A percentile compares a stretch with the other conserved stretches of the same genome.
Evolutionary conservation across 37 sponge, comb jelly and placozoan genomes (phyloP).

Genomic region (Chondrosia reniformis): DNA sequence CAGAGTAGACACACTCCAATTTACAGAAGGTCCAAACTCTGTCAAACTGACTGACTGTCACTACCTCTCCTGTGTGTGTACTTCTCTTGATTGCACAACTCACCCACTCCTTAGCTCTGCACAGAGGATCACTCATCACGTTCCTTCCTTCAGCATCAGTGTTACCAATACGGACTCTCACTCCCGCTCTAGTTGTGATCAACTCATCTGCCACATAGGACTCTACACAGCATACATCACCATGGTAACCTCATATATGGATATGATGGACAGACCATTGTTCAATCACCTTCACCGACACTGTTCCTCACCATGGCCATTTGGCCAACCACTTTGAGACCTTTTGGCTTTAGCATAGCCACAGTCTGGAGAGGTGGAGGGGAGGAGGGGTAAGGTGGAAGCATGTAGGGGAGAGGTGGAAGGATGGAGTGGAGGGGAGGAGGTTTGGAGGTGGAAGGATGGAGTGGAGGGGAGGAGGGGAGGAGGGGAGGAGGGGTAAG

Average conservation of each 20-base stretch:
- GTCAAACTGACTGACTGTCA: no score
- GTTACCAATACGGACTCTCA: slow-evolving; percentile 43
- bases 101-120: slow-evolving; percentile 47
- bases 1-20: no score
- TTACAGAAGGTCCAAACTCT: no score
- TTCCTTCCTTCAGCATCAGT: slow-evolving; percentile 59
- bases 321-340: slow-evolving; percentile 28
- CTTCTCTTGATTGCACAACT: no score
- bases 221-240: slow-evolving; percentile 19
- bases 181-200: slow-evolving; percentile 47
- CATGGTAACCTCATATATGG: neutral
- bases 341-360: slow-evolving; percentile 31
- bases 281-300: slow-evolving; percentile 35
- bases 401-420: no score
- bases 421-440: neutral
- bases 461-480: neutral
- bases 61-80: no score
- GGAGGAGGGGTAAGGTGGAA: no score
- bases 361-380: neutral
- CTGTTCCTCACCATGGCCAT: slow-evolving; percentile 50
- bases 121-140: slow-evolving; percentile 40
- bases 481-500: neutral
- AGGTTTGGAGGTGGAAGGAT: neutral
- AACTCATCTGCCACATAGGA: slow-evolving; percentile 55
- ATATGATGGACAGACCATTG: neutral